Evolutionary conservation across 1,140 invertebrate species (phyloP).

Genomic region (Elysia chlorotica): DNA sequence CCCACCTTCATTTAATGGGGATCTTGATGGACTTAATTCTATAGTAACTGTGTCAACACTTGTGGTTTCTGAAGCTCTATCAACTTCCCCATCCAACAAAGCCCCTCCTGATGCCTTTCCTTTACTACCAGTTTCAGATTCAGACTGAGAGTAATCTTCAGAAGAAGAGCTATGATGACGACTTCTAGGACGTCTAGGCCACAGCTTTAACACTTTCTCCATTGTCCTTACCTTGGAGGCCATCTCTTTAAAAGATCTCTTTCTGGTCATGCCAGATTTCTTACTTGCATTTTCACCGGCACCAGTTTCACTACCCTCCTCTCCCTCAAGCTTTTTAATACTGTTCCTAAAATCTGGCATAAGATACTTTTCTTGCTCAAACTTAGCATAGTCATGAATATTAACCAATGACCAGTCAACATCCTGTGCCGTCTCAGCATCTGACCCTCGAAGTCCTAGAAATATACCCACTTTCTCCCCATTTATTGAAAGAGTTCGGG

Average conservation of each 20-base stretch:
- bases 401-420: constrained; percentile 43
- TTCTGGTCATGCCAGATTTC: background rate
- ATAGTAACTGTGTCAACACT: too few relatives aligned
- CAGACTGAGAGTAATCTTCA: constrained; percentile 37
- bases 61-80: background rate
- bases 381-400: constrained; percentile 59
- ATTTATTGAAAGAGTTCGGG: constrained; percentile 56
- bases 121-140: background rate
- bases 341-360: constrained; percentile 51
- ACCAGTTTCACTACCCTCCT: background rate
- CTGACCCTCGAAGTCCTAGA: constrained; percentile 7
- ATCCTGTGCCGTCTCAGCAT: too few relatives aligned
- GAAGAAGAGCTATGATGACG: constrained; percentile 57
- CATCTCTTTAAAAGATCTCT: constrained; percentile 44
- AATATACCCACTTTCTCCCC: constrained; percentile 43
- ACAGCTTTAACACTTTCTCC: constrained; percentile 40
- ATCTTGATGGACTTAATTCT: too few relatives aligned
- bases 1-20: too few relatives aligned
- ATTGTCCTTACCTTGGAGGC: constrained; percentile 39
- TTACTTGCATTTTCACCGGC: too few relatives aligned
- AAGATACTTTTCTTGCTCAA: constrained; percentile 53
- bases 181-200: constrained; percentile 33
- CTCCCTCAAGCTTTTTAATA: constrained; percentile 28
- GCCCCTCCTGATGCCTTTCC: background rate
- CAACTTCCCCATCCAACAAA: background rate